A percentile compares a stretch with the other conserved stretches of the same genome.
These are phyloP conservation scores for Oceanites oceanicus DNA, from an alignment of 2,113 vertebrate species.

Conservation along the genomic window DNA sequence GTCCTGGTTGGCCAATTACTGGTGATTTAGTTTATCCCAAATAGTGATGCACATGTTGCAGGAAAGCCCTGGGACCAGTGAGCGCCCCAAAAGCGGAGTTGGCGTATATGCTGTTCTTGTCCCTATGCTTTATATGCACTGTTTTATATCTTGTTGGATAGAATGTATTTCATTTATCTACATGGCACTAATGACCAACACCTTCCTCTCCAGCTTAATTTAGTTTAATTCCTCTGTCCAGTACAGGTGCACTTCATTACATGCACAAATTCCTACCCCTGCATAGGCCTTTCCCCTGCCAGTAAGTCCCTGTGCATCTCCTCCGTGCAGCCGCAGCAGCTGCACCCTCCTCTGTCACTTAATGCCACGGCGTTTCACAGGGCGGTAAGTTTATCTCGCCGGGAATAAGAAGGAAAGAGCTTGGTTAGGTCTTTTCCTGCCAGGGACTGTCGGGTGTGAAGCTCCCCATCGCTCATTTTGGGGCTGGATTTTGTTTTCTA, in stretches of 20 bases:
- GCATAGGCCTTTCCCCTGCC: neutral
- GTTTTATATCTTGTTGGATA: neutral
- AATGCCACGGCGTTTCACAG: neutral
- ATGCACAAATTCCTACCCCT: neutral
- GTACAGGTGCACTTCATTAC: neutral
- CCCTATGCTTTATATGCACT: neutral
- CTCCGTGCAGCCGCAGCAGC: neutral
- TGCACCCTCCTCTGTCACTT: neutral
- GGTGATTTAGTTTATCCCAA: neutral
- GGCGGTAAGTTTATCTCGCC: neutral
- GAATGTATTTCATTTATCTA: neutral
- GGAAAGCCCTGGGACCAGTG: neutral
- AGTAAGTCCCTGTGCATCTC: neutral
- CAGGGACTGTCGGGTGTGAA: neutral
- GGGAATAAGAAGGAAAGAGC: neutral
- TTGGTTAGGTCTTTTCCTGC: neutral
- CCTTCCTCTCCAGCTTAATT: neutral
- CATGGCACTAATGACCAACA: no score
- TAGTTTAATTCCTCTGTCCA: neutral
- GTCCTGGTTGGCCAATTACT: neutral
- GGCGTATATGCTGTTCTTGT: no score
- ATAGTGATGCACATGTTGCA: neutral
- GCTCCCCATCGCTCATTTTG: neutral
- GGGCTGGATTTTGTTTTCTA: slow-evolving; percentile 38
- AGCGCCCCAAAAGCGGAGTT: rapidly evolving